Evolutionary conservation across 2,888 invertebrate species (phyloP).

Genomic region (Zygothrica quintamaculata): DNA sequence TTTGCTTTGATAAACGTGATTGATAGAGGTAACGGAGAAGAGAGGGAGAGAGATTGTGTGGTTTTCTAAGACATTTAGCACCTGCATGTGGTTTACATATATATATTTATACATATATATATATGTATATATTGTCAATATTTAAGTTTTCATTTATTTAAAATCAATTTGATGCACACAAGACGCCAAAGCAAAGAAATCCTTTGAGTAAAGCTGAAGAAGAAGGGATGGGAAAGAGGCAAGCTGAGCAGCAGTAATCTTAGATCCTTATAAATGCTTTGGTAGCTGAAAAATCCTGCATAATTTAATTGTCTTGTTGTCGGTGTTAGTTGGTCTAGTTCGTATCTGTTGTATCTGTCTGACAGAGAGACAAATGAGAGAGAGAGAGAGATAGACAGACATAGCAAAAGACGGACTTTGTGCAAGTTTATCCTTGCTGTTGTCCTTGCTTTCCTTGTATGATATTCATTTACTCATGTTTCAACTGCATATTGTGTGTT

Average conservation of each 20-base stretch:
- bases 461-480: constrained; percentile 25
- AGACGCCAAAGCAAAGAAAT: constrained; percentile 21
- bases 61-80: constrained; percentile 30
- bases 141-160: constrained; percentile 74
- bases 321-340: constrained; percentile 41
- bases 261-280: constrained; percentile 32
- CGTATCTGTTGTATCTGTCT: constrained; percentile 18
- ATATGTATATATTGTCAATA: constrained; percentile 64
- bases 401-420: too few relatives aligned
- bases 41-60: neutral
- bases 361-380: constrained; percentile 10
- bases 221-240: neutral
- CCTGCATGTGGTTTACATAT: constrained; percentile 13
- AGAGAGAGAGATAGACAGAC: too few relatives aligned
- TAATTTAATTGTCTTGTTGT: constrained; percentile 74
- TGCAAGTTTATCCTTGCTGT: constrained; percentile 10
- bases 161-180: constrained; percentile 55
- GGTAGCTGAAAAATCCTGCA: constrained; percentile 60
- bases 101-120: too few relatives aligned
- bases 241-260: neutral
- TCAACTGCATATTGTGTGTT: constrained; percentile 16
- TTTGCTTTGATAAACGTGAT: constrained; percentile 5
- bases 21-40: too few relatives aligned
- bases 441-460: constrained; percentile 26
- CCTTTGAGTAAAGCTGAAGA: constrained; percentile 6